phyloP scores from a whole-genome alignment of 2,113 vertebrate genomes.

The Oreochromis spilurus region DNA sequence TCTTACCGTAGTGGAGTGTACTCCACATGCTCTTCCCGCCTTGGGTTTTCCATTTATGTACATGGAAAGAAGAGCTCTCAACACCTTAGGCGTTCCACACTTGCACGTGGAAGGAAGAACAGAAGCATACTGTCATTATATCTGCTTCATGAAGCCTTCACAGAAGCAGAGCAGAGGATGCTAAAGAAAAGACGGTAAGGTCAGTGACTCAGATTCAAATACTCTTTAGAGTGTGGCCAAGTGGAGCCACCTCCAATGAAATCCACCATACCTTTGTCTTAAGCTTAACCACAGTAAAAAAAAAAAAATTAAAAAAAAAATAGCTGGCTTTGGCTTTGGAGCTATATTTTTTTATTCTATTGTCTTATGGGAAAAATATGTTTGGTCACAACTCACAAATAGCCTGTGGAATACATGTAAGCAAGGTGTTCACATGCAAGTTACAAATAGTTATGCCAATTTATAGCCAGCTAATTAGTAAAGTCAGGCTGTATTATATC shows the following conservation, averaged over 20 bases:
- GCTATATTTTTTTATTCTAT: not conserved
- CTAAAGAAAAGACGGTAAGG: not conserved
- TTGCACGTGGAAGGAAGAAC: not conserved
- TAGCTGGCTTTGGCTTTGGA: not conserved
- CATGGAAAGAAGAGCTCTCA: not conserved
- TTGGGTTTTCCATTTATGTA: not conserved
- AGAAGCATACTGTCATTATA: not conserved
- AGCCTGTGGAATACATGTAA: not conserved
- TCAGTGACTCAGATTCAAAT: not conserved
- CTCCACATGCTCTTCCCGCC: not conserved
- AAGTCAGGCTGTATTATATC: not conserved
- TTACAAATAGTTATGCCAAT: not conserved
- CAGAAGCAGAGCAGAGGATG: not conserved
- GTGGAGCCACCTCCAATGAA: not conserved
- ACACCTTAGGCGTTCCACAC: not conserved
- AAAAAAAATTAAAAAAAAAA: not conserved
- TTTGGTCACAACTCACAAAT: not conserved
- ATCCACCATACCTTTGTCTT: not conserved
- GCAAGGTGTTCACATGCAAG: not conserved
- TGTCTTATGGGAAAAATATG: not conserved
- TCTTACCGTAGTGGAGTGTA: not conserved
- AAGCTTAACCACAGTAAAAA: not conserved
- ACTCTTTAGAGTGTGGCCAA: not conserved
- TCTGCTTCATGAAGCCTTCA: not conserved
- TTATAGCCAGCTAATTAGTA: slow-evolving; percentile 7